Evolutionary conservation across 2,797 vertebrate species (phyloP), one percentile per base, ranked within the genome.

Genomic region (Geotrypetes seraphini): DNA sequence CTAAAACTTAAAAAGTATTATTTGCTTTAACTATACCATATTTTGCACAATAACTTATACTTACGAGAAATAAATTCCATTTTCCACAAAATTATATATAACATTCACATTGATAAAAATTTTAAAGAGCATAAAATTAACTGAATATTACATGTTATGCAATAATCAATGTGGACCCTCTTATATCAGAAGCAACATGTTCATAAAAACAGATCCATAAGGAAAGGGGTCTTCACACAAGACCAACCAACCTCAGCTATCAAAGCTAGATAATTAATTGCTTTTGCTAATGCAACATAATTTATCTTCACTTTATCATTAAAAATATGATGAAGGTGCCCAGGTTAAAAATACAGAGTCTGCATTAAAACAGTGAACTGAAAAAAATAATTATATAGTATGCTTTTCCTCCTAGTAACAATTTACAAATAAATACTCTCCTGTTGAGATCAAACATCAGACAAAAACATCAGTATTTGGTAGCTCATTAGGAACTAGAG

Each of bases 31-130:
- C 50, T 39, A 78, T 74, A 74, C 70, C 66, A 58, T 78, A 73
- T 63, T 78, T 74, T 74, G 66, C 76, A 81, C 75, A 86, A 84
- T 83, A 86, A 85, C 74, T 84, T 83, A 83, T 71, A 80, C 66
- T 68, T 53, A 70, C 60, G 63, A 78, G 73, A 73, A 71, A 70
- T 65, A 72, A 60, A 44, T 66, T 70, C 50, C 44, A 37, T 69
- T 68, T 75, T 69, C 69, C 72, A 70, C 69, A 73, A 80, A 78
- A 82, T 63, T 75, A 82, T 78, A 78, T 75, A 75, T 72, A 68
- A 81, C 78, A 84, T 84, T 83, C 81, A 83, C 78, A 84, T 73
- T 70, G 69, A 69, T 75, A 66, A 63, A 69, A 63, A 69, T 47
- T 65, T 56, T 66, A 68, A 66, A 25, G 66, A 73, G 60, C 75